Conservation (phyloP, 2,797 vertebrate species). For the Rhynchotus rufescens region DNA sequence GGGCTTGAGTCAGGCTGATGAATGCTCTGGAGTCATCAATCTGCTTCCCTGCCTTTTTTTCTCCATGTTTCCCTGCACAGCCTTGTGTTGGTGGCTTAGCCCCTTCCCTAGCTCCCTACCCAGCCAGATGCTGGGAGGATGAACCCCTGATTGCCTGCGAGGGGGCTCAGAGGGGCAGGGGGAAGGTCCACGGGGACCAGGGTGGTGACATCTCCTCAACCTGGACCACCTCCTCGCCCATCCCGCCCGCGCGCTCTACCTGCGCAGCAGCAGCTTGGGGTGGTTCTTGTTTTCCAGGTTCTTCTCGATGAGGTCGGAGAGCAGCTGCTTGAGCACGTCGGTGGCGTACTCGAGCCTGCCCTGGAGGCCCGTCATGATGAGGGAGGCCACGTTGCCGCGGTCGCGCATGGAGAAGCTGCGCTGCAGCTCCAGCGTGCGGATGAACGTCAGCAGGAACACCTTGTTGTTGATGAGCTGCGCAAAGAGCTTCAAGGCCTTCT, state of each 20-base stretch:
- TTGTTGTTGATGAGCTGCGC: slow-evolving; percentile 99
- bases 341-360: slow-evolving; percentile 95
- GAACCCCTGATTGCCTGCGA: neutral
- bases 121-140: rapidly evolving
- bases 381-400: slow-evolving; percentile 95
- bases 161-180: neutral
- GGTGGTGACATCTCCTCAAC: no score
- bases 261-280: slow-evolving; percentile 95
- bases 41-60: neutral
- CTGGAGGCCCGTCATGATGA: slow-evolving; percentile 98
- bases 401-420: slow-evolving; percentile 98
- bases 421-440: slow-evolving; percentile 94
- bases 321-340: slow-evolving; percentile 95
- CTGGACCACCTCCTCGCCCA: rapidly evolving
- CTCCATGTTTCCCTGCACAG: neutral
- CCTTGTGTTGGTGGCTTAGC: rapidly evolving
- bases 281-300: slow-evolving; percentile 99
- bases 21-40: neutral
- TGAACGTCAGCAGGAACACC: slow-evolving; percentile 96
- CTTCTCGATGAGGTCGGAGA: slow-evolving; percentile 96
- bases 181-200: neutral
- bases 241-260: slow-evolving; percentile 71
- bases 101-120: neutral
- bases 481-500: slow-evolving; percentile 96
- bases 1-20: no score